phyloP scores from a whole-genome alignment of 2,113 vertebrate species.

The Hippocampus mohnikei region DNA sequence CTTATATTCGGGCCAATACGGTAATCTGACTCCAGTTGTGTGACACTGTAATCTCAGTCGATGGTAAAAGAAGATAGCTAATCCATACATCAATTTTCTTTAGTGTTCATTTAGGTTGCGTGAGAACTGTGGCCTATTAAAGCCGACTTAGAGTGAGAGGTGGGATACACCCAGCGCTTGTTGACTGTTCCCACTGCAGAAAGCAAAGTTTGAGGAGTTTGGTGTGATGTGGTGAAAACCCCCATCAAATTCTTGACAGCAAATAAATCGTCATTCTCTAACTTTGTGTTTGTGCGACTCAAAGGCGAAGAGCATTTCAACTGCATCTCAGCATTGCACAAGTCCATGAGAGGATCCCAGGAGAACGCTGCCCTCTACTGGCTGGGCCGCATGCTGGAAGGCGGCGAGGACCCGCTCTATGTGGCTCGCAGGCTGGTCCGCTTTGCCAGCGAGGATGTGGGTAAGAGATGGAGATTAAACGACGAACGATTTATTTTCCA shows the following conservation, averaged over 20 bases:
- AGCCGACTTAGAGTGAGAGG: too few species aligned
- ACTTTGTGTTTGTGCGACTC: neutral
- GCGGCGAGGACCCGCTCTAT: slow-evolving; percentile 91
- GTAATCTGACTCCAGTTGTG: too few species aligned
- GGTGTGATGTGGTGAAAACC: too few species aligned
- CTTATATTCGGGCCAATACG: too few species aligned
- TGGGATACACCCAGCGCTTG: too few species aligned
- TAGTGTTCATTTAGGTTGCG: too few species aligned
- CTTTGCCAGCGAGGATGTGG: slow-evolving; percentile 95
- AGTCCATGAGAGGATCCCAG: slow-evolving; percentile 94
- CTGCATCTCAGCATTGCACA: slow-evolving; percentile 94
- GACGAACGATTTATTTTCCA: neutral
- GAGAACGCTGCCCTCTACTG: slow-evolving; percentile 92
- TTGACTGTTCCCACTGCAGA: too few species aligned
- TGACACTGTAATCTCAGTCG: too few species aligned
- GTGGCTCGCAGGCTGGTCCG: slow-evolving; percentile 91
- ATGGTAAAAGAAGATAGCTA: too few species aligned
- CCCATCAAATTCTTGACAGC: neutral
- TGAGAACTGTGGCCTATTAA: too few species aligned
- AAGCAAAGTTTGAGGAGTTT: too few species aligned
- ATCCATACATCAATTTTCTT: too few species aligned
- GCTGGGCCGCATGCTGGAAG: slow-evolving; percentile 97
- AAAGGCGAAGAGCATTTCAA: slow-evolving; percentile 97
- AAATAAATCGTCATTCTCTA: neutral
- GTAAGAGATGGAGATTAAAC: slow-evolving; percentile 60